Conservation (phyloP, 1,140 invertebrate species). For the Hormaphis cornu region DNA sequence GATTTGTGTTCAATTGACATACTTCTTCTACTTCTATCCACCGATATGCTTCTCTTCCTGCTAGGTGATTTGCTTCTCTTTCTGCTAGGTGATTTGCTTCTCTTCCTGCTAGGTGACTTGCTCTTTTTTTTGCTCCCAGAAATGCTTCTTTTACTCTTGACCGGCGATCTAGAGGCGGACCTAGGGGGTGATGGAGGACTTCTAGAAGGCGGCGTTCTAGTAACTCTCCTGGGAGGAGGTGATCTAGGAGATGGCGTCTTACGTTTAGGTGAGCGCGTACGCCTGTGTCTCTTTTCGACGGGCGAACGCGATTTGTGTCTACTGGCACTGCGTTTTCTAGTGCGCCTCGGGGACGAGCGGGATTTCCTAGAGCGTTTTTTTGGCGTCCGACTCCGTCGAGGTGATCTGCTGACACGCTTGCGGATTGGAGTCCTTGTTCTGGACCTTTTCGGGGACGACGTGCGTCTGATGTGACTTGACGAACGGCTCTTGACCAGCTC, state of each 20-base stretch:
- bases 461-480: constrained; percentile 25
- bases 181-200: constrained; percentile 20
- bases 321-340: constrained; percentile 14
- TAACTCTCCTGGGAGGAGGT: constrained; percentile 3
- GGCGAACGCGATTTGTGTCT: background rate
- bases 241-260: constrained; percentile 16
- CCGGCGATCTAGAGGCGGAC: constrained; percentile 10
- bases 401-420: constrained; percentile 32
- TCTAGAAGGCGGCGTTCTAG: constrained; percentile 7
- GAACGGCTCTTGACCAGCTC: constrained; percentile 32
- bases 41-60: constrained; percentile 9
- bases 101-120: background rate
- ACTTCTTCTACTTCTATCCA: constrained; percentile 26
- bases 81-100: background rate
- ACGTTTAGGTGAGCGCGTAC: background rate
- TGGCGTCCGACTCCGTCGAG: constrained; percentile 32
- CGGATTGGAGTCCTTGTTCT: constrained; percentile 32
- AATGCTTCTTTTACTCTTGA: constrained; percentile 25
- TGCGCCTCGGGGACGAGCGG: constrained; percentile 4
- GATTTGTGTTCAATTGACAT: constrained; percentile 29
- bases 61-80: constrained; percentile 9
- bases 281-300: background rate
- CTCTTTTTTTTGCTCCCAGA: constrained; percentile 23
- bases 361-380: constrained; percentile 23
- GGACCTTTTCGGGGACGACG: constrained; percentile 29